phyloP scores from a whole-genome alignment of 2,797 vertebrate genomes.

The Gallinago nigripennis region DNA sequence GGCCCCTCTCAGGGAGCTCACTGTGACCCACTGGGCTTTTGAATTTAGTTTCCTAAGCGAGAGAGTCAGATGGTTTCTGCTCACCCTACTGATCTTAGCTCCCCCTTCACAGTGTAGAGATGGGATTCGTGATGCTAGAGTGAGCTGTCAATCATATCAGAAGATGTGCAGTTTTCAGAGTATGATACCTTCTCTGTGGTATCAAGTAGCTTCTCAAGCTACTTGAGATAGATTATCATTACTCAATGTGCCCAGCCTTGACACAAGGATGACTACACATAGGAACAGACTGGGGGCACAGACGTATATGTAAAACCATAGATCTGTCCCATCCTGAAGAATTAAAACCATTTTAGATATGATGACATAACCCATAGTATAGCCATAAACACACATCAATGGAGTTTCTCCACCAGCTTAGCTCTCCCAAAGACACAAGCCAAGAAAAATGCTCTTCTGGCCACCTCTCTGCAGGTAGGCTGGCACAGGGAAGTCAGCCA shows the following conservation, averaged over 20 bases:
- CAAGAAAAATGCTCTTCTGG: background rate
- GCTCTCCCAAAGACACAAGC: background rate
- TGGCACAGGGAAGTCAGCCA: background rate
- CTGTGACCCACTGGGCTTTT: background rate
- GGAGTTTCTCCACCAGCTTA: background rate
- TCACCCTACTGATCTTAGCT: background rate
- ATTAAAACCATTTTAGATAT: background rate
- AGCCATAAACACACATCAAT: background rate
- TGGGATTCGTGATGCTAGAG: background rate
- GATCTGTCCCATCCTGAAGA: background rate
- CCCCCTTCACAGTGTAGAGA: background rate
- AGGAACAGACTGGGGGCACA: background rate
- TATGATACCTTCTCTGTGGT: background rate
- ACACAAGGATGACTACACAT: fast-evolving
- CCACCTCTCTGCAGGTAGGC: background rate
- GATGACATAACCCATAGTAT: background rate
- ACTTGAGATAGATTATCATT: background rate
- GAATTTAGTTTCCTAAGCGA: background rate
- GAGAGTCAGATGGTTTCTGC: background rate
- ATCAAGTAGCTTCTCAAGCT: background rate
- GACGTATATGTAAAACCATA: background rate
- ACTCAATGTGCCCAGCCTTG: background rate
- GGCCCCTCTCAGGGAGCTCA: background rate
- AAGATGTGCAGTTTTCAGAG: background rate
- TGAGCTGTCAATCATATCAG: background rate